Evolutionary conservation across 2,888 invertebrate species (phyloP), one percentile per base, ranked within the genome.

Genomic region (Acleris literana): DNA sequence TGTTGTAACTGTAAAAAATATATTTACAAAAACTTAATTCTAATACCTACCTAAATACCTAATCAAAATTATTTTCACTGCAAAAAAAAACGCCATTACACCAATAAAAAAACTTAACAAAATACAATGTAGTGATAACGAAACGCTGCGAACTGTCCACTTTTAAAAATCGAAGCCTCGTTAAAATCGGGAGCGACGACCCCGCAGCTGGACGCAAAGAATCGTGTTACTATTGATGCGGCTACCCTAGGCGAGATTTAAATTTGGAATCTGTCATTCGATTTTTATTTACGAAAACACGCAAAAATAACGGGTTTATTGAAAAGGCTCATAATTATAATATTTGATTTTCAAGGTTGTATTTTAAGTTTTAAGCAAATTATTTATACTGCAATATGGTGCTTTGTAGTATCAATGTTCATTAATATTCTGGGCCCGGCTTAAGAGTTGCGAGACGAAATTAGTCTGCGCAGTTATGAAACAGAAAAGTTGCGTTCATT

Each of bases 131-230:
- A 52, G 52, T 56, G 61, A 53, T 51, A 66, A 53, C 25, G 56
- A 61, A 57, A 62, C n/a, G 22, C 64, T 46, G 57, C 60, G 63
- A 59, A 46, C 65, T 70, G 64, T 69, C 72, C 72, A 70, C 69
- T 58, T 70, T 69, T 64, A 63, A 71, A 77, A 82, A 79, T 77
- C 74, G 72, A 77, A 77, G 74, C 74, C 74, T 77, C 75, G 71
- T 76, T 79, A 72, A 74, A 66, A 56, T 56, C 65, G 66, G 53
- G 65, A 56, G 46, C 66, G 57, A 57, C 46, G 52, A 66, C 62
- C 66, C 55, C 65, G 64, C 46, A 43, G 49, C 48, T 44, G 64
- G 62, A 48, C 49, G 64, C 63, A 51, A 66, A 62, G 57, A 57
- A 66, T 64, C 46, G 52, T n/a, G 61, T 56, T 66, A 57, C 57